Percentiles rank a stretch among this genome's conserved stretches.
These are phyloP conservation scores for Neocrepidodera transversa DNA, from an alignment of 2,888 invertebrate genomes.

Conservation along the genomic window DNA sequence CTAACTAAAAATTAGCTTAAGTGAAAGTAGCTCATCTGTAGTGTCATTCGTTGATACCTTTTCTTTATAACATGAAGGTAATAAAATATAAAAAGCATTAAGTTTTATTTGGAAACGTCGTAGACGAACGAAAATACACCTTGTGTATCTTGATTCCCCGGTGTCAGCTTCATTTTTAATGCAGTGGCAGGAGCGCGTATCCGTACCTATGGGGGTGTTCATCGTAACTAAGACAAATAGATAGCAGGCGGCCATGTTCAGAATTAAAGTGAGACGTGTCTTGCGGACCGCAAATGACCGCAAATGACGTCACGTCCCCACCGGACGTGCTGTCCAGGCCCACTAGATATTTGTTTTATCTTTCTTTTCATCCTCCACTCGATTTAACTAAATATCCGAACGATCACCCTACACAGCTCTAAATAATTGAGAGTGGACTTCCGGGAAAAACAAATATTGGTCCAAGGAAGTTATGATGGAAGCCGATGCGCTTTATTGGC, in stretches of 20 bases:
- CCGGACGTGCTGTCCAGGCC: slow-evolving; percentile 59
- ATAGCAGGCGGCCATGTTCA: slow-evolving; percentile 43
- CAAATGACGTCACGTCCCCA: slow-evolving; percentile 59
- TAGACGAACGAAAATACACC: too few species aligned
- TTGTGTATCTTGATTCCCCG: slow-evolving; percentile 28
- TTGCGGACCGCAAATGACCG: slow-evolving; percentile 58
- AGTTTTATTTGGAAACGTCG: too few species aligned
- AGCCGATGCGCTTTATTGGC: not conserved
- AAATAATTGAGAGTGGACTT: slow-evolving; percentile 41
- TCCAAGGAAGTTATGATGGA: slow-evolving; percentile 24
- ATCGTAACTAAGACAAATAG: slow-evolving; percentile 58
- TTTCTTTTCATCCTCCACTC: slow-evolving; percentile 37
- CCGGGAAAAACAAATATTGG: slow-evolving; percentile 29
- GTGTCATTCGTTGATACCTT: too few species aligned
- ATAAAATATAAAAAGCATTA: too few species aligned
- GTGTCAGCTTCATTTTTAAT: slow-evolving; percentile 51
- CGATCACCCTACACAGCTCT: slow-evolving; percentile 39
- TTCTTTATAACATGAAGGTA: too few species aligned
- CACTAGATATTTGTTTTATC: slow-evolving; percentile 53
- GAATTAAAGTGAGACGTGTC: slow-evolving; percentile 63
- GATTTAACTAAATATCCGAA: slow-evolving; percentile 51
- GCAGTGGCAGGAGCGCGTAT: slow-evolving; percentile 36
- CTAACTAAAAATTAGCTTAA: too few species aligned
- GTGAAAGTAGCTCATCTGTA: too few species aligned
- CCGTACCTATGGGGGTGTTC: slow-evolving; percentile 47